A percentile compares a stretch with the other conserved stretches of the same genome.
Conservation (phyloP, 2,113 vertebrate genomes). For the Pseudorectes ferrugineus region DNA sequence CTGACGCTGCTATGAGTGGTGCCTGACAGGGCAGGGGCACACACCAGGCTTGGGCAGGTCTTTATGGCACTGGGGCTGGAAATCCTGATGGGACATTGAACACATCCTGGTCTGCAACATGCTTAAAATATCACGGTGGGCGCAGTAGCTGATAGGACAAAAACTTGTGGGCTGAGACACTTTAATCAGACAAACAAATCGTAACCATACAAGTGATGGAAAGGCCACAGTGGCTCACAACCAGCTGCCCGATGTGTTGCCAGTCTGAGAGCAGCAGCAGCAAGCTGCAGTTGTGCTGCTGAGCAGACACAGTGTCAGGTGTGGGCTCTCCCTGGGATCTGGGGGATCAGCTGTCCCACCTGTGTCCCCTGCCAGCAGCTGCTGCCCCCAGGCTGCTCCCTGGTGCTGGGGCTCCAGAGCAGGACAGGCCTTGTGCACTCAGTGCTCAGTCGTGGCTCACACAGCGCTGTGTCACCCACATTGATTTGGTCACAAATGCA, state of each 20-base stretch:
- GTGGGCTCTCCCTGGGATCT: too few species aligned
- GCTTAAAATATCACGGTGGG: too few species aligned
- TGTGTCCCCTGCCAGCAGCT: too few species aligned
- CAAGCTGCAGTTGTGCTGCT: background rate
- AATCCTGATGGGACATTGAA: background rate
- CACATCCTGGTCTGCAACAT: too few species aligned
- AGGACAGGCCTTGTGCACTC: background rate
- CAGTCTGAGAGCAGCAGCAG: background rate
- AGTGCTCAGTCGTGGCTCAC: fast-evolving
- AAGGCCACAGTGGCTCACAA: background rate
- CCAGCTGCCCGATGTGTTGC: fast-evolving
- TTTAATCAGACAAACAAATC: background rate
- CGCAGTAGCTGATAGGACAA: too few species aligned
- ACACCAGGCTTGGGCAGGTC: background rate
- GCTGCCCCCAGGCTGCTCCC: background rate
- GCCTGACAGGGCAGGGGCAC: background rate
- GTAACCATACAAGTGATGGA: background rate
- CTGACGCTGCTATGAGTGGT: too few species aligned
- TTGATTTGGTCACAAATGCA: background rate
- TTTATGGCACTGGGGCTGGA: too few species aligned
- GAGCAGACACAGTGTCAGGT: background rate
- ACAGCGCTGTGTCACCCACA: fast-evolving
- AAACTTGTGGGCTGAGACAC: background rate
- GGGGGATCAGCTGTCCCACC: background rate
- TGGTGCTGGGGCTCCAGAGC: background rate